Base-by-base conservation (phyloP, 2,113 vertebrate species). In the Carassius auratus region DNA sequence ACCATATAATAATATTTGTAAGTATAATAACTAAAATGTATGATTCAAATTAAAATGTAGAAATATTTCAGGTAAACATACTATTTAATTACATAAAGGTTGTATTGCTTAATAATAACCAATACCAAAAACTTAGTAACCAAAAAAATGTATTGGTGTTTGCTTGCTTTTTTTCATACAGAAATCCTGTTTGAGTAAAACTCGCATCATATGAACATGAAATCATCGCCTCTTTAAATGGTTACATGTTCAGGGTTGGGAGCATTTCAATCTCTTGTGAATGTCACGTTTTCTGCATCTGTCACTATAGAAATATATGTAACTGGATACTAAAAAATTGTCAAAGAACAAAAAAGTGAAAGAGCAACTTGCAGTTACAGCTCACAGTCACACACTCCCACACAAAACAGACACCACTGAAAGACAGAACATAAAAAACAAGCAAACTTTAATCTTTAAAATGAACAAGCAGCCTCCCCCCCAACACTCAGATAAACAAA, bases 381-480 rank as follows among this genome's bases (percentile, higher is more conserved):
- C 30, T 30, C 30, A 30, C 30, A 30, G 30, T 30, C 36, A 38
- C 36, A 38, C 36, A 38, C 30, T 30, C 30, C 30, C 30, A 30
- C 30, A 30, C 30, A 38, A 38, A 38, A 38, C 36, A 38, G 36
- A 38, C 4, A 38, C 36, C 36, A 38, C 30, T 4, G 36, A 38
- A 38, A 38, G 36, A 38, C 42, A 5, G 33, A 84, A 89, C 9
- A 64, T 75, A 85, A 87, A 85, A 91, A 93, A 93, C 90, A 88
- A 82, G 68, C 81, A 93, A 91, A 88, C 88, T 89, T 91, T 91
- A 89, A 91, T 91, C 87, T 88, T 93, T 94, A 91, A 92, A 93
- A 93, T 92, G 89, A 88, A 93, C 90, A 91, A 93, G 90, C 90
- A 93, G 68, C 89, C 90, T 88, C 85, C 84, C 85, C 74, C 86